These are phyloP conservation scores for Nettapus auritus DNA, from an alignment of 2,113 vertebrate genomes.

Conservation along the genomic window DNA sequence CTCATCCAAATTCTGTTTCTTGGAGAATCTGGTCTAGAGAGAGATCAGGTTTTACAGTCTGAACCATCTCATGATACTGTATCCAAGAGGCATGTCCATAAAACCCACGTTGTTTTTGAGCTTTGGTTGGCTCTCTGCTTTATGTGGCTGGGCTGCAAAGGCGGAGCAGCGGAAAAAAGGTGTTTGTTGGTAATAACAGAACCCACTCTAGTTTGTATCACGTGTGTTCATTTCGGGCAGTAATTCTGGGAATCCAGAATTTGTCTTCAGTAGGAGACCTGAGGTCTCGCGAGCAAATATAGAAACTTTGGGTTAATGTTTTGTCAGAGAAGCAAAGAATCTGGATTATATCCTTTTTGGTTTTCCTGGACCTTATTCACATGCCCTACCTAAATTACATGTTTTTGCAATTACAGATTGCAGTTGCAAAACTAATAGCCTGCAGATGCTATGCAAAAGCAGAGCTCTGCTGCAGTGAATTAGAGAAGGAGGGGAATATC, in stretches of 20 bases:
- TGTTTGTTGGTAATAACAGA: background rate
- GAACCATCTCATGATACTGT: background rate
- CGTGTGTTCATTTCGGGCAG: background rate
- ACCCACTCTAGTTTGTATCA: background rate
- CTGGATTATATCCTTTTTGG: conserved; percentile 29
- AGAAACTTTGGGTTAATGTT: conserved; percentile 30
- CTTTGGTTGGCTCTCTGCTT: background rate
- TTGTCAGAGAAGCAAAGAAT: conserved; percentile 43
- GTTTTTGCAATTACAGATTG: conserved; percentile 66
- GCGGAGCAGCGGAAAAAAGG: background rate
- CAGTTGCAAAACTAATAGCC: conserved; percentile 64
- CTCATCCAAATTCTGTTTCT: background rate
- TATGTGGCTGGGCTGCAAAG: background rate
- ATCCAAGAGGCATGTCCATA: background rate
- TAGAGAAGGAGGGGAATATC: conserved; percentile 1
- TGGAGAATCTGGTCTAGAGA: background rate
- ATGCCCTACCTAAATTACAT: conserved; percentile 69
- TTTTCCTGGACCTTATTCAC: conserved; percentile 46
- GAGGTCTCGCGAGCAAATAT: conserved; percentile 13
- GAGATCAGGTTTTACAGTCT: background rate
- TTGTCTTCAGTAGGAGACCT: background rate
- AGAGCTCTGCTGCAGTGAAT: conserved; percentile 24
- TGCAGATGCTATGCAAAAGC: conserved; percentile 55
- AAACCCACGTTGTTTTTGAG: background rate
- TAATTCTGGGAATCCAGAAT: conserved; percentile 1